A percentile compares a stretch with the other conserved stretches of the same genome.
These are phyloP conservation scores for Ochotona curzoniae DNA, from an alignment of 2,113 vertebrate species.

Conservation along the genomic window DNA sequence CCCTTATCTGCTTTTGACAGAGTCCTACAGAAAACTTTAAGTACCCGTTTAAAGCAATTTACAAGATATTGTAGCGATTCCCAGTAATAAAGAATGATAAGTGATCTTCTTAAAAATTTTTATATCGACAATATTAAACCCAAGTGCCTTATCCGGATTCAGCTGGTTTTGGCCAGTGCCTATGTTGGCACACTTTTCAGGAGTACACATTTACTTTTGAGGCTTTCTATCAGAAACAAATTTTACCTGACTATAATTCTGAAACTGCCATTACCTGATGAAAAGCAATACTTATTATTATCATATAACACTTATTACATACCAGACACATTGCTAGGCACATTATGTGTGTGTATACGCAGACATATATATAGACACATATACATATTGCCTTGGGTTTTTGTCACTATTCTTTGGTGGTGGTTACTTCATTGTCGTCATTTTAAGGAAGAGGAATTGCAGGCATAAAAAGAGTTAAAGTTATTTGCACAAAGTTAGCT, in stretches of 20 bases:
- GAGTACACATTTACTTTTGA: neutral
- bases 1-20: constrained; percentile 76
- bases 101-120: constrained; percentile 63
- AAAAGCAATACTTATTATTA: neutral
- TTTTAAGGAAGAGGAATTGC: neutral
- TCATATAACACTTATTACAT: neutral
- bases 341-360: too few species aligned
- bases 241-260: neutral
- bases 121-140: constrained; percentile 66
- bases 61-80: constrained; percentile 68
- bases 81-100: constrained; percentile 70
- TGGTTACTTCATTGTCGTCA: neutral
- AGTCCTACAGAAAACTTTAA: constrained; percentile 66
- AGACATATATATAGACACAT: neutral
- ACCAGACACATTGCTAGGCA: neutral
- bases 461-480: neutral
- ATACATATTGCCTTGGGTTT: neutral
- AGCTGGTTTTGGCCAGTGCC: constrained; percentile 13
- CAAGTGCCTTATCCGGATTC: constrained; percentile 3
- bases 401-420: neutral
- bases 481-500: neutral
- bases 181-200: constrained; percentile 6
- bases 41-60: constrained; percentile 65
- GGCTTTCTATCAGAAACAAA: constrained; percentile 10
- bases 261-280: neutral